These are phyloP conservation scores for Erebia ligea DNA, from an alignment of 2,888 invertebrate species.

Conservation along the genomic window DNA sequence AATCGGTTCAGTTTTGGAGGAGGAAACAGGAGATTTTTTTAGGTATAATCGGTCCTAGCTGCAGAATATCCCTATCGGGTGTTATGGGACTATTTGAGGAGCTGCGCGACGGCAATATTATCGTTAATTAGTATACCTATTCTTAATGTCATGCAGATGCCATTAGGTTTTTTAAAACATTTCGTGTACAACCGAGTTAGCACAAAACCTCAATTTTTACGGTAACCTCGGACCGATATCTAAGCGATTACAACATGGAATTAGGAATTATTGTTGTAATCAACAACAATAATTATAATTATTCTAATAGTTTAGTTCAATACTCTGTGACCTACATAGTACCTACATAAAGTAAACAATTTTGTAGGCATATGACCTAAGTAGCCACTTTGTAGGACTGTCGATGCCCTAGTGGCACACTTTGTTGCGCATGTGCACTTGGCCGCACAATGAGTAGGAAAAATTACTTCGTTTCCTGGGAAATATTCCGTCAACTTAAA, in stretches of 20 bases:
- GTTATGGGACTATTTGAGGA: too few species aligned
- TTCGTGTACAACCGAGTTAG: neutral
- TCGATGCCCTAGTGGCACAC: slow-evolving; percentile 76
- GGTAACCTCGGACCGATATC: neutral
- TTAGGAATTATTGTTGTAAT: too few species aligned
- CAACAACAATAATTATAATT: too few species aligned
- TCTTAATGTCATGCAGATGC: neutral
- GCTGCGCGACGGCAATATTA: too few species aligned
- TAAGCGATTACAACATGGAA: neutral
- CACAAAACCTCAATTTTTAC: neutral
- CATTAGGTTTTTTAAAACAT: neutral
- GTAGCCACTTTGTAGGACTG: slow-evolving; percentile 58
- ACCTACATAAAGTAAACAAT: slow-evolving; percentile 47
- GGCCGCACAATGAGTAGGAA: slow-evolving; percentile 37
- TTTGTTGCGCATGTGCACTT: slow-evolving; percentile 67
- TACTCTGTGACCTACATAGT: slow-evolving; percentile 60
- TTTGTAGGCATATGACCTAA: slow-evolving; percentile 46
- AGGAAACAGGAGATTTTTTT: too few species aligned
- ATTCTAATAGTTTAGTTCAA: slow-evolving; percentile 37
- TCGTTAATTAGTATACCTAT: neutral
- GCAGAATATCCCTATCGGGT: too few species aligned
- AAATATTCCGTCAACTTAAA: slow-evolving; percentile 1
- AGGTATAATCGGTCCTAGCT: too few species aligned
- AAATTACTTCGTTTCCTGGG: slow-evolving; percentile 28
- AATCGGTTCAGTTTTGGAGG: too few species aligned